These are phyloP conservation scores for Drosophila hamatofila DNA, from an alignment of 2,888 invertebrate species.

Conservation along the genomic window DNA sequence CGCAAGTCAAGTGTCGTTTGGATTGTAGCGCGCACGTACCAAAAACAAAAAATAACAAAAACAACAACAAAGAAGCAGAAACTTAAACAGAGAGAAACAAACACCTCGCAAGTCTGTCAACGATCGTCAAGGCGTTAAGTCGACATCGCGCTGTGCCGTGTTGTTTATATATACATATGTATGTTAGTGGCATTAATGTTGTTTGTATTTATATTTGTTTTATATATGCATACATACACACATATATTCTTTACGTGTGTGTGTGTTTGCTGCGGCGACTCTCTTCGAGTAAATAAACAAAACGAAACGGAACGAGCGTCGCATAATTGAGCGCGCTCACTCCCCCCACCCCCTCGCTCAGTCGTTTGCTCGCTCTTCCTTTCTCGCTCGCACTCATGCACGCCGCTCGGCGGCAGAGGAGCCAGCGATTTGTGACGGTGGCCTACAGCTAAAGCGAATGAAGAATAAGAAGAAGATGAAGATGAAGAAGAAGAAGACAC, in stretches of 20 bases:
- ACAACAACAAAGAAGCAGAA: neutral
- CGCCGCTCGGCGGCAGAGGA: slow-evolving; percentile 8
- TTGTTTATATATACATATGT: slow-evolving; percentile 23
- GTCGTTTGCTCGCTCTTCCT: neutral
- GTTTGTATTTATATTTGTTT: slow-evolving; percentile 17
- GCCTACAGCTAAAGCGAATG: slow-evolving; percentile 9
- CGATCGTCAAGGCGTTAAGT: slow-evolving; percentile 74
- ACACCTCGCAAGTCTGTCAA: slow-evolving; percentile 64
- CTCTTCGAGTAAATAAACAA: slow-evolving; percentile 29
- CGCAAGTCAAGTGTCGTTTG: slow-evolving; percentile 32
- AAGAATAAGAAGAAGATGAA: neutral
- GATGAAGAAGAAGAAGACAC: neutral
- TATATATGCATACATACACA: neutral
- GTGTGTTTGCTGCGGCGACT: slow-evolving; percentile 1
- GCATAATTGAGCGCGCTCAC: slow-evolving; percentile 30
- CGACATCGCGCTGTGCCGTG: slow-evolving; percentile 33
- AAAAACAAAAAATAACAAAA: slow-evolving; percentile 8
- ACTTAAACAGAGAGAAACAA: slow-evolving; percentile 2
- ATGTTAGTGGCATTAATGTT: slow-evolving; percentile 30
- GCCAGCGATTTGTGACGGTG: slow-evolving; percentile 38
- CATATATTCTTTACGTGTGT: slow-evolving; percentile 55
- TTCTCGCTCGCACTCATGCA: neutral
- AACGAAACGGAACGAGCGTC: slow-evolving; percentile 29
- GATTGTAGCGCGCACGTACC: slow-evolving; percentile 46
- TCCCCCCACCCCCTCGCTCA: neutral